Percentiles rank a stretch among this genome's conserved stretches.
Conservation (phyloP, 2,888 invertebrate species). For the Aromia moschata region DNA sequence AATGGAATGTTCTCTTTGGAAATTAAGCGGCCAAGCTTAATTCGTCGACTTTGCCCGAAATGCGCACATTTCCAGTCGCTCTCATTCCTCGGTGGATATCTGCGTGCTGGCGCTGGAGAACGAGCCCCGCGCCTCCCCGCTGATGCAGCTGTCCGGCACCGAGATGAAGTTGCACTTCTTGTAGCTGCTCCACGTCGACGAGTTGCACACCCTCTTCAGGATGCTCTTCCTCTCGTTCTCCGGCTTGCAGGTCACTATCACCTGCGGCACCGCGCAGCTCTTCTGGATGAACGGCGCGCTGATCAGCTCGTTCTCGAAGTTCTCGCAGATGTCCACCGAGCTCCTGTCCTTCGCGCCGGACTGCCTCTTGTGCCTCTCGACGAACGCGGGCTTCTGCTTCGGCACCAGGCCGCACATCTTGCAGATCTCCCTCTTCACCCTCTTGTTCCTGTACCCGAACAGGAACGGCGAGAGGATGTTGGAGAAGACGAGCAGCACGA, state of each 20-base stretch:
- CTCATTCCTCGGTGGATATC: constrained; percentile 57
- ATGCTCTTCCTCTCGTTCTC: constrained; percentile 58
- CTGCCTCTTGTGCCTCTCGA: constrained; percentile 28
- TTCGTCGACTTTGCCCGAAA: neutral
- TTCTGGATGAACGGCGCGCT: constrained; percentile 41
- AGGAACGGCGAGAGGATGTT: constrained; percentile 77
- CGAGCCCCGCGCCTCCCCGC: constrained; percentile 58
- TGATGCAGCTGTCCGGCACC: constrained; percentile 59
- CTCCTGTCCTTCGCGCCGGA: constrained; percentile 32
- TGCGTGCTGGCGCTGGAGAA: constrained; percentile 63
- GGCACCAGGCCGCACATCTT: constrained; percentile 62
- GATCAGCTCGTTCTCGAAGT: constrained; percentile 28
- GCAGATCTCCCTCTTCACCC: constrained; percentile 69
- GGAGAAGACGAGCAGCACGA: constrained; percentile 70
- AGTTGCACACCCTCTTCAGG: constrained; percentile 58
- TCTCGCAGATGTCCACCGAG: constrained; percentile 38
- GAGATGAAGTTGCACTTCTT: constrained; percentile 60
- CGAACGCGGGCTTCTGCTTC: constrained; percentile 24
- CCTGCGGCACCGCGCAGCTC: constrained; percentile 51
- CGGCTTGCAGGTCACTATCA: constrained; percentile 56
- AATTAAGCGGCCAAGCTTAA: neutral
- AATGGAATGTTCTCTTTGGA: neutral
- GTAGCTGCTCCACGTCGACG: constrained; percentile 54
- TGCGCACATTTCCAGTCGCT: neutral
- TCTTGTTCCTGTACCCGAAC: constrained; percentile 78